Evolutionary conservation across 2,113 vertebrate genomes (phyloP).

Genomic region (Serilophus lunatus): DNA sequence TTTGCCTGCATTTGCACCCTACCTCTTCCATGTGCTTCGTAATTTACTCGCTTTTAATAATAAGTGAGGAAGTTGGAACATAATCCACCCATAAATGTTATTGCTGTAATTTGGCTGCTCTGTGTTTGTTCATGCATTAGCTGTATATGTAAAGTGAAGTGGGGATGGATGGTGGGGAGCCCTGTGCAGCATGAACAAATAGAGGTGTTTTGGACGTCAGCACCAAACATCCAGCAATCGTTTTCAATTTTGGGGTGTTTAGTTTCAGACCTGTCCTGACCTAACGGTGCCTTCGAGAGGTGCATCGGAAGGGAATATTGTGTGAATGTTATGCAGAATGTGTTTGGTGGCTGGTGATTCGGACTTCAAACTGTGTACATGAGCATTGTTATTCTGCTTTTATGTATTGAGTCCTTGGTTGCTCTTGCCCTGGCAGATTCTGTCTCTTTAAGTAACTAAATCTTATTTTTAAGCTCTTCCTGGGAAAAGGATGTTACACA

Average conservation of each 20-base stretch:
- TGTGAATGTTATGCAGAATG: not conserved
- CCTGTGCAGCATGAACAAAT: not conserved
- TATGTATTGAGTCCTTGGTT: conserved; percentile 13
- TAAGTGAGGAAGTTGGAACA: conserved; percentile 29
- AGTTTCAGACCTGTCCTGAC: not conserved
- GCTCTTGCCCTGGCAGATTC: conserved; percentile 25
- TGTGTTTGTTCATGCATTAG: conserved; percentile 54
- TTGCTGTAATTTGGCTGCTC: conserved; percentile 52
- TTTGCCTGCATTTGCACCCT: conserved; percentile 9
- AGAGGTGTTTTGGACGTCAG: not conserved
- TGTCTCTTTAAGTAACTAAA: conserved; percentile 61
- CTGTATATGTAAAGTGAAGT: not conserved
- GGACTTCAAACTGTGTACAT: not conserved
- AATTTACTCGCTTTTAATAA: conserved; percentile 25
- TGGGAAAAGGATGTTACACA: conserved; percentile 57
- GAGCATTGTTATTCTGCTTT: conserved; percentile 32
- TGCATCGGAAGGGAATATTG: not conserved
- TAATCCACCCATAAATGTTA: conserved; percentile 61
- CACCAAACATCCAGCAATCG: not conserved
- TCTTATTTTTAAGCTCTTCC: conserved; percentile 53
- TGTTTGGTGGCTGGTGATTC: not conserved
- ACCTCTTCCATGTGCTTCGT: not conserved
- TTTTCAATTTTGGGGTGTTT: not conserved
- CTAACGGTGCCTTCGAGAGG: not conserved
- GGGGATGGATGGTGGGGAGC: not conserved